phyloP scores from a whole-genome alignment of 1,140 invertebrate genomes.

The Liolophura sinensis region DNA sequence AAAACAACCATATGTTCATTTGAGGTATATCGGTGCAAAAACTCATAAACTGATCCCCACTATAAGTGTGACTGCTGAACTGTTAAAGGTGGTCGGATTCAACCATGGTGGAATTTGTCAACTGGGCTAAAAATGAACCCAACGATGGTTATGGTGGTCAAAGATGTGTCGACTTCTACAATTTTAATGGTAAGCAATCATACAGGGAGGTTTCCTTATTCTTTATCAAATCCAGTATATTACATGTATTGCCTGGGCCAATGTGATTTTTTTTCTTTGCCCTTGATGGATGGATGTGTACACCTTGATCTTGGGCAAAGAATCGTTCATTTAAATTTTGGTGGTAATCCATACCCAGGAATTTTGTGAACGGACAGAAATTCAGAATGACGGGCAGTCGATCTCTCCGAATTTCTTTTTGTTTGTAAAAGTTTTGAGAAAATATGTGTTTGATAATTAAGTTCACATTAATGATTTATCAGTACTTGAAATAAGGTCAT shows the following conservation, averaged over 20 bases:
- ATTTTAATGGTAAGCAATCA: slow-evolving; percentile 20
- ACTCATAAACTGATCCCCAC: background rate
- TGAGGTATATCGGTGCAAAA: too few species aligned
- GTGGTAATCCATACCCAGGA: too few species aligned
- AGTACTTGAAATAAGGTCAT: background rate
- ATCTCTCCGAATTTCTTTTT: too few species aligned
- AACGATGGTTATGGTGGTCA: slow-evolving; percentile 39
- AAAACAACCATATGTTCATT: too few species aligned
- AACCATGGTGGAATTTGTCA: slow-evolving; percentile 17
- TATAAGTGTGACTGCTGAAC: background rate
- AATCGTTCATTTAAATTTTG: background rate
- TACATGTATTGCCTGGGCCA: background rate
- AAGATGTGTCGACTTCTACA: slow-evolving; percentile 34
- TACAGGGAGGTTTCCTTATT: background rate
- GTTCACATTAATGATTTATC: background rate
- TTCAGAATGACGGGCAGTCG: too few species aligned
- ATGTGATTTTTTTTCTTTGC: background rate
- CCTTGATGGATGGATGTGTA: background rate
- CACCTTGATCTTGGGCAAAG: background rate
- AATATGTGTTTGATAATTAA: background rate
- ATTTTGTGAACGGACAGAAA: background rate
- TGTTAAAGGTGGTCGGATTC: slow-evolving; percentile 37
- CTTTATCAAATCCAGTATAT: background rate
- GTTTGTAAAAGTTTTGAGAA: background rate
- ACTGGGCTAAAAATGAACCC: slow-evolving; percentile 34